phyloP scores from a whole-genome alignment of 2,113 vertebrate species.

The Dromiciops gliroides region DNA sequence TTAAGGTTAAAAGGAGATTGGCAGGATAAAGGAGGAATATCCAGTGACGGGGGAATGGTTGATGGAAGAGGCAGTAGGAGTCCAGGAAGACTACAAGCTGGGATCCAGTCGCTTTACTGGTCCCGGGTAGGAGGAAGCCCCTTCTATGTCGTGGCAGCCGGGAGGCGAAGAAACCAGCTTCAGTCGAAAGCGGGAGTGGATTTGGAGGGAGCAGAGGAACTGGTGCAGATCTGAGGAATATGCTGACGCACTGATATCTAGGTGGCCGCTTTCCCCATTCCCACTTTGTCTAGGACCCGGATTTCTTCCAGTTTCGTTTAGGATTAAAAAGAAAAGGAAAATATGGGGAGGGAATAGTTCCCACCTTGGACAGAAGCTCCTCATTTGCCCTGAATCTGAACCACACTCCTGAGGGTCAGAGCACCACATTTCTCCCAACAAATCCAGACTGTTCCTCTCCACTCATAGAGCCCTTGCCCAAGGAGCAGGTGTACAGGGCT shows the following conservation, averaged over 20 bases:
- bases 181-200: not conserved
- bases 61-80: not conserved
- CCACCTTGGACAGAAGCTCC: not conserved
- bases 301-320: slow-evolving; percentile 1
- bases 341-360: rapidly evolving
- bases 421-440: not conserved
- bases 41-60: not conserved
- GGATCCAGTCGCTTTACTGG: not conserved
- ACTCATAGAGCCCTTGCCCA: not conserved
- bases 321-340: not conserved
- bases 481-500: not conserved
- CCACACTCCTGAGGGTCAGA: not conserved
- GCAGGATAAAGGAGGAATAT: not conserved
- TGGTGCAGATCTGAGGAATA: not conserved
- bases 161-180: not conserved
- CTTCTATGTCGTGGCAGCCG: not conserved
- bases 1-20: not conserved
- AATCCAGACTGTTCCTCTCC: not conserved
- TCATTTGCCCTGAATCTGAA: not conserved
- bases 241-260: rapidly evolving
- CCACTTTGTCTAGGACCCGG: not conserved
- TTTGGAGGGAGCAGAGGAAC: not conserved
- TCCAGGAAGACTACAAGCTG: not conserved
- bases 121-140: not conserved
- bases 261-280: not conserved